Evolutionary conservation across 2,888 invertebrate genomes (phyloP).

Genomic region (Labia minor): DNA sequence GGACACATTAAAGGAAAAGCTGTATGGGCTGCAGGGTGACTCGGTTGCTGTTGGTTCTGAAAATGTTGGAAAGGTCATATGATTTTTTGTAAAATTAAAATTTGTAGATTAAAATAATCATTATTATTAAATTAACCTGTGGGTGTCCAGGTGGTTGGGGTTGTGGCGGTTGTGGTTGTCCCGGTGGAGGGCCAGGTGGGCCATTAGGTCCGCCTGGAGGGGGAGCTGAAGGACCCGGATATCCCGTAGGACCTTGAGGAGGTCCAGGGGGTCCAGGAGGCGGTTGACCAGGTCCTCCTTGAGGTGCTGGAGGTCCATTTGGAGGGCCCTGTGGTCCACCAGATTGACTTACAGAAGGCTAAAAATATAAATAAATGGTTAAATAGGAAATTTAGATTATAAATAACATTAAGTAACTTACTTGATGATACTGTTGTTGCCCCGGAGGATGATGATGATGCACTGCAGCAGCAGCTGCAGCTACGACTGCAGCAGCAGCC

Average conservation of each 20-base stretch:
- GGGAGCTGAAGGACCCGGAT: slow-evolving; percentile 18
- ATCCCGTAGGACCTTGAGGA: slow-evolving; percentile 29
- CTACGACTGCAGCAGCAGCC: slow-evolving; percentile 39
- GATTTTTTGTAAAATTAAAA: no score
- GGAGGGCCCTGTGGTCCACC: slow-evolving; percentile 21
- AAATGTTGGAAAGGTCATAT: no score
- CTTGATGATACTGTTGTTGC: slow-evolving; percentile 17
- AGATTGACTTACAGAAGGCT: not conserved
- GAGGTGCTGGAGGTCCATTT: slow-evolving; percentile 13
- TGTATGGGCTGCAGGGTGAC: slow-evolving; percentile 20
- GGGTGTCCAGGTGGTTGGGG: not conserved
- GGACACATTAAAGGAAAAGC: slow-evolving; percentile 49
- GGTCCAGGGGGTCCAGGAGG: slow-evolving; percentile 44
- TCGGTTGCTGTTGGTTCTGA: slow-evolving; percentile 19
- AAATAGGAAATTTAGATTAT: no score
- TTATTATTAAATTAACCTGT: not conserved
- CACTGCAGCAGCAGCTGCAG: slow-evolving; percentile 30
- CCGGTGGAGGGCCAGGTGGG: slow-evolving; percentile 17
- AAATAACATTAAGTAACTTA: no score
- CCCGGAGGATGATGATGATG: slow-evolving; percentile 14
- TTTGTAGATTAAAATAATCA: not conserved
- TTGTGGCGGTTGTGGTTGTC: not conserved
- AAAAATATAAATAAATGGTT: not conserved
- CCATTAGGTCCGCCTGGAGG: slow-evolving; percentile 20
- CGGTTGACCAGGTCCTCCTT: slow-evolving; percentile 36